phyloP scores from a whole-genome alignment of 1,140 invertebrate species.

The Pseudachorutes palmiensis region DNA sequence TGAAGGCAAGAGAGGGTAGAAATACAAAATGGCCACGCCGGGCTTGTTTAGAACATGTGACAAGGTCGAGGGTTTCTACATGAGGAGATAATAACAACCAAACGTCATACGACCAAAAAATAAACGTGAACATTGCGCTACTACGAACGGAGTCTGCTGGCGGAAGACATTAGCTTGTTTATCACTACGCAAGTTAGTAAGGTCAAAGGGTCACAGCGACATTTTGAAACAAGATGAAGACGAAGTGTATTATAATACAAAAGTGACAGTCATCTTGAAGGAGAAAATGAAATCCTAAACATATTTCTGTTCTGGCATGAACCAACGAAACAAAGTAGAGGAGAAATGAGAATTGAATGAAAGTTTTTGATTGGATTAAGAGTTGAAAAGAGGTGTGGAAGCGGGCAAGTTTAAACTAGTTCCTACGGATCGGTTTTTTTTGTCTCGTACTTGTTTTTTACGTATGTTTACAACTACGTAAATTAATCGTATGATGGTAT shows the following conservation, averaged over 20 bases:
- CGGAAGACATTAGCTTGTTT: too few species aligned
- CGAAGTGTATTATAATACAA: constrained; percentile 12
- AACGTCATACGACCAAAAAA: too few species aligned
- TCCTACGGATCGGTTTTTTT: background rate
- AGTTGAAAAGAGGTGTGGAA: background rate
- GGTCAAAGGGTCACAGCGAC: constrained; percentile 8
- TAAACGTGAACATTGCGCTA: too few species aligned
- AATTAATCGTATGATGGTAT: background rate
- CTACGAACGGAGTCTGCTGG: too few species aligned
- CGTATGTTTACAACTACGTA: too few species aligned
- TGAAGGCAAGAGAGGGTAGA: too few species aligned
- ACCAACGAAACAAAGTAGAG: background rate
- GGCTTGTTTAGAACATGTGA: too few species aligned
- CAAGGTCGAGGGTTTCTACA: too few species aligned
- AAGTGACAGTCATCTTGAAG: constrained; percentile 14
- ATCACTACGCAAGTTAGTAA: background rate
- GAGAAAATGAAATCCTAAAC: background rate
- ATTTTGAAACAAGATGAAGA: background rate
- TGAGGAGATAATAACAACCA: too few species aligned
- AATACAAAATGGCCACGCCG: too few species aligned
- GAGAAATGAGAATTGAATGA: background rate
- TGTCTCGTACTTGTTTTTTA: background rate
- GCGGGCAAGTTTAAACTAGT: background rate
- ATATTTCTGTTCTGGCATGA: too few species aligned
- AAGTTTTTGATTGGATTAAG: background rate